Conservation (phyloP, 1,140 invertebrate genomes). For the Diprion similis region DNA sequence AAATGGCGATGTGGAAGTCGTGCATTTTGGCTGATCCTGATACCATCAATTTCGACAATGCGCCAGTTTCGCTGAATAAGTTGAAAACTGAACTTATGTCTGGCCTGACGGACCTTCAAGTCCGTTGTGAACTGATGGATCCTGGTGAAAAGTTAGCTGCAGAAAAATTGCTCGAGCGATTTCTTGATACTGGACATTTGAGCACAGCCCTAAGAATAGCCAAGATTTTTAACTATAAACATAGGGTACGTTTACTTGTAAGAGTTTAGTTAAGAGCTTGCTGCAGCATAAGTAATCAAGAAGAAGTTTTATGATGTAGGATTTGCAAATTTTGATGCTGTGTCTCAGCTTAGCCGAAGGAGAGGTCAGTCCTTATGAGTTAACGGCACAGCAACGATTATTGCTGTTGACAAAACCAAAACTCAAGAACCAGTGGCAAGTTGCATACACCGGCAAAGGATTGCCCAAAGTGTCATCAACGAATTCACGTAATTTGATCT, state of each 20-base stretch:
- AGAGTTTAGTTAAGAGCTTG: background rate
- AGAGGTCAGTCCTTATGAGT: slow-evolving; percentile 48
- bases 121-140: slow-evolving; percentile 40
- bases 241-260: slow-evolving; percentile 36
- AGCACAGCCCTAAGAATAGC: slow-evolving; percentile 48
- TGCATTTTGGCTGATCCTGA: slow-evolving; percentile 51
- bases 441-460: slow-evolving; percentile 37
- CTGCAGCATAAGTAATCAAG: slow-evolving; percentile 6
- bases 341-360: slow-evolving; percentile 54
- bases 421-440: slow-evolving; percentile 39
- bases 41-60: slow-evolving; percentile 42
- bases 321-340: slow-evolving; percentile 51
- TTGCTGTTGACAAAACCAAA: slow-evolving; percentile 38
- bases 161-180: slow-evolving; percentile 45
- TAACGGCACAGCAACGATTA: slow-evolving; percentile 44
- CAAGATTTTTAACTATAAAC: slow-evolving; percentile 51
- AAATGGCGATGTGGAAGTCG: slow-evolving; percentile 58
- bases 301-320: slow-evolving; percentile 32
- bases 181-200: slow-evolving; percentile 48
- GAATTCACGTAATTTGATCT: slow-evolving; percentile 38
- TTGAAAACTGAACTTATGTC: slow-evolving; percentile 52
- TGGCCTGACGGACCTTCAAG: slow-evolving; percentile 38
- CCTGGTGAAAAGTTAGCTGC: slow-evolving; percentile 38
- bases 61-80: slow-evolving; percentile 41
- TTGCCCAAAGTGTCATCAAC: slow-evolving; percentile 42